phyloP scores from a whole-genome alignment of 2,113 vertebrate species.

The Aspiorhynchus laticeps region DNA sequence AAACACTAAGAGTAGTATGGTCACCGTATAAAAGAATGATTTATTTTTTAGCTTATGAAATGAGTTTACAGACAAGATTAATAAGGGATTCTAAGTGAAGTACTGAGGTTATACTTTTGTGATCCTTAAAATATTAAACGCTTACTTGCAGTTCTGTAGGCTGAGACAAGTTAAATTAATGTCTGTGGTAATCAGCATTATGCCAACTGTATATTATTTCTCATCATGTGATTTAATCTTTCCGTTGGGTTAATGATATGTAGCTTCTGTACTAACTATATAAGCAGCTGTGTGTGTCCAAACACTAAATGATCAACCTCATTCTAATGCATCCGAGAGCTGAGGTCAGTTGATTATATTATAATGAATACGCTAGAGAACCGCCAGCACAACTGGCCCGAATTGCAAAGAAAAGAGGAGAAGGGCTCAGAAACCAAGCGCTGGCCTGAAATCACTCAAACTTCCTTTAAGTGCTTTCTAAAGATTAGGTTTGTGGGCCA shows the following conservation, averaged over 20 bases:
- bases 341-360: constrained; percentile 49
- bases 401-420: constrained; percentile 16
- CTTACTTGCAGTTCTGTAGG: background rate
- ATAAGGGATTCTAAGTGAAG: background rate
- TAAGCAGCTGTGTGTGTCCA: constrained; percentile 26
- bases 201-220: constrained; percentile 5
- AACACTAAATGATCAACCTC: constrained; percentile 26
- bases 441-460: constrained; percentile 56
- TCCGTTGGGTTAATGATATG: background rate
- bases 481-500: constrained; percentile 56
- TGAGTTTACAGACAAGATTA: background rate
- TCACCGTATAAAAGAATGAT: background rate
- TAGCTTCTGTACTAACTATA: constrained; percentile 22
- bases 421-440: constrained; percentile 38
- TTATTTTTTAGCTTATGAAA: background rate
- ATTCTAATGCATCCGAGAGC: constrained; percentile 11
- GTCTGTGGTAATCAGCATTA: background rate
- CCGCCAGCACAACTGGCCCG: background rate
- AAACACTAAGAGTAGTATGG: too few relatives aligned
- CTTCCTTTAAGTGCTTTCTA: constrained; percentile 50
- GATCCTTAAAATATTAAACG: background rate
- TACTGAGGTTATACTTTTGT: background rate
- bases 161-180: background rate
- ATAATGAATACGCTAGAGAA: constrained; percentile 36
- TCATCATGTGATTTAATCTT: background rate